Evolutionary conservation across 1,140 invertebrate species (phyloP).

Genomic region (Manduca sexta): DNA sequence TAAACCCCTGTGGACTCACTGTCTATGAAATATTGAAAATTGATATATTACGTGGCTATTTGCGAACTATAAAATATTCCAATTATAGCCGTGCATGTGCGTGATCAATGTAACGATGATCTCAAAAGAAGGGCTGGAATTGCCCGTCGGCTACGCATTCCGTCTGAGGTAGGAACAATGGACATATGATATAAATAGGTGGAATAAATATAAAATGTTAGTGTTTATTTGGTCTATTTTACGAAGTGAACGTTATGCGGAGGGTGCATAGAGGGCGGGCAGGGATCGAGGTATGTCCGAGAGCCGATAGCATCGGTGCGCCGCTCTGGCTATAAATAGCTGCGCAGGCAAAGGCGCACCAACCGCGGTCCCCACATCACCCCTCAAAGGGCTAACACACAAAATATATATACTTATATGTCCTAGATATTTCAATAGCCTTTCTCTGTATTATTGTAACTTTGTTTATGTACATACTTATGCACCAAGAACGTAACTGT

Average conservation of each 20-base stretch:
- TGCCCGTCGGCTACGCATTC: slow-evolving; percentile 53
- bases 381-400: slow-evolving; percentile 39
- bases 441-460: neutral
- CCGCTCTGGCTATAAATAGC: slow-evolving; percentile 66
- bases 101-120: slow-evolving; percentile 43
- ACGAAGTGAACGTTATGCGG: slow-evolving; percentile 56
- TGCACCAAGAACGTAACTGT: too few relatives aligned
- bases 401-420: neutral
- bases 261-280: slow-evolving; percentile 61
- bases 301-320: slow-evolving; percentile 61
- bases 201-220: slow-evolving; percentile 57
- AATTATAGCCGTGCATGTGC: slow-evolving; percentile 31
- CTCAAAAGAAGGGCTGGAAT: slow-evolving; percentile 31
- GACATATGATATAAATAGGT: slow-evolving; percentile 63
- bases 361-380: slow-evolving; percentile 51
- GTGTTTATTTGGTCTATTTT: slow-evolving; percentile 66
- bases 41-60: slow-evolving; percentile 15
- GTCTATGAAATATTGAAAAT: slow-evolving; percentile 1
- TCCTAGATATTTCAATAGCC: neutral
- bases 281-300: slow-evolving; percentile 48
- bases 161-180: slow-evolving; percentile 55
- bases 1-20: slow-evolving; percentile 12
- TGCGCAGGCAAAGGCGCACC: slow-evolving; percentile 58
- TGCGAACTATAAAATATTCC: slow-evolving; percentile 31
- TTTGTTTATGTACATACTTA: too few relatives aligned